Base-by-base conservation (phyloP, 2,888 invertebrate species). In the Lysandra coridon region DNA sequence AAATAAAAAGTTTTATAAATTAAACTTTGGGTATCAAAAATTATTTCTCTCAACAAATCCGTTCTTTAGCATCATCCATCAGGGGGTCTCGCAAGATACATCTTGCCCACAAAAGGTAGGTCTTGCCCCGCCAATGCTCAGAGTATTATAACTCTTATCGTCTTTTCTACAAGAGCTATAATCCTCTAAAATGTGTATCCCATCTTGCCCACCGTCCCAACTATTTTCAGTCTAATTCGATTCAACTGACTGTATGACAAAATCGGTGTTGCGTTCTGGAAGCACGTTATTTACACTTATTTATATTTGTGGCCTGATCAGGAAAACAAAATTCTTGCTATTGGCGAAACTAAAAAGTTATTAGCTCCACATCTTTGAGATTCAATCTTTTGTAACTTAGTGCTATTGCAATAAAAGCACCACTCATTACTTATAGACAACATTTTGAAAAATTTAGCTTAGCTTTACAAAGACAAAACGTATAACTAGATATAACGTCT, bases 241-340 rank as follows among this genome's bases (percentile, higher is more conserved):
- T 30, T 30, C 64, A 64, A 30, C 30, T 30, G 64, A 3, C 1
- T 64, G 64, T 30, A 4, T 64, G 30, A 64, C 64, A 12, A 60
- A 17, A 60, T 62, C 23, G n/a, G 23, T 23, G 23, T 23, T 62
- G 62, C 62, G 12, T 64, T 64, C 30, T 30, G 64, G 1, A 64
- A 30, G 64, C 64, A 3, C 30, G 30, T 64, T 64, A 64, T 64
- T 64, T 64, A 64, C 64, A 64, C 64, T 64, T 64, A 64, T 64
- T 23, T 64, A 64, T 64, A 64, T 30, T 23, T 12, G 12, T 23
- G 12, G 64, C 12, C 30, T 23, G 23, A 64, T 23, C 30, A 12
- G 64, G 64, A 64, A 64, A 64, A 30, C 12, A 30, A 30, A 64
- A 64, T 14, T 14, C 14, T 53, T 53, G 53, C 12, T 53, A 23